phyloP scores from a whole-genome alignment of 92 coral and sea anemone species.

The Phenganax marumi region DNA sequence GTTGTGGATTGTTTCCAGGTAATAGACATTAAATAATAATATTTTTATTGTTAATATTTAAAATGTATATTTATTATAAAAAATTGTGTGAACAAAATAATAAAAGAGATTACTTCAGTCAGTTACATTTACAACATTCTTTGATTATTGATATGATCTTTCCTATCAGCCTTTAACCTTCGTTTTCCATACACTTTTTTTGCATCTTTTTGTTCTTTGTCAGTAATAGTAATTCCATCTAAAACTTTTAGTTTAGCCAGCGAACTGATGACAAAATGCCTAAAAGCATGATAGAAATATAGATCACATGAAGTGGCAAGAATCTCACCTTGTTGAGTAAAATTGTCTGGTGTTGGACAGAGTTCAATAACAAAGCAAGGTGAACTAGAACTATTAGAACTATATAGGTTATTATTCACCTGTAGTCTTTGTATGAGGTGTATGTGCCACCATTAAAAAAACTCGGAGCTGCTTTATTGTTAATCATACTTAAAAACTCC shows the following conservation, averaged over 20 bases:
- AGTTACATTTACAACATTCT: neutral
- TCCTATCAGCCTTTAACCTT: slow-evolving; percentile 25
- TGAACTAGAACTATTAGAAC: neutral
- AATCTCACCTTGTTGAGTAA: neutral
- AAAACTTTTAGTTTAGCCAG: slow-evolving; percentile 70
- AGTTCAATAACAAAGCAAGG: neutral
- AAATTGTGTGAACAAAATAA: no score
- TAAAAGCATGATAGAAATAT: slow-evolving; percentile 5
- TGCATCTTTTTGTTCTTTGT: slow-evolving; percentile 85
- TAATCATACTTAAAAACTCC: slow-evolving; percentile 89
- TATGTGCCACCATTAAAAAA: slow-evolving; percentile 94
- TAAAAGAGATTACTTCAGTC: neutral
- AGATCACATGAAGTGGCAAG: neutral
- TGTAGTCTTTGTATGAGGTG: slow-evolving; percentile 86
- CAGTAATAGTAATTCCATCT: slow-evolving; percentile 77
- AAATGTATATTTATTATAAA: no score
- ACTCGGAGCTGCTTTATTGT: slow-evolving; percentile 93
- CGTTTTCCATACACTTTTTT: slow-evolving; percentile 82
- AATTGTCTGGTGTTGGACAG: no score
- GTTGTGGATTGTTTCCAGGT: slow-evolving; percentile 89
- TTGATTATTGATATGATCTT: neutral
- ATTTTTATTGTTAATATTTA: neutral
- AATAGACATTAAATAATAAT: slow-evolving; percentile 48
- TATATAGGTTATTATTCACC: slow-evolving; percentile 46
- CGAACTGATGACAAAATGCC: slow-evolving; percentile 87